A percentile compares a stretch with the other conserved stretches of the same genome.
These are phyloP conservation scores for Sebastes miniatus DNA, from an alignment of 2,797 vertebrate species.

Conservation along the genomic window DNA sequence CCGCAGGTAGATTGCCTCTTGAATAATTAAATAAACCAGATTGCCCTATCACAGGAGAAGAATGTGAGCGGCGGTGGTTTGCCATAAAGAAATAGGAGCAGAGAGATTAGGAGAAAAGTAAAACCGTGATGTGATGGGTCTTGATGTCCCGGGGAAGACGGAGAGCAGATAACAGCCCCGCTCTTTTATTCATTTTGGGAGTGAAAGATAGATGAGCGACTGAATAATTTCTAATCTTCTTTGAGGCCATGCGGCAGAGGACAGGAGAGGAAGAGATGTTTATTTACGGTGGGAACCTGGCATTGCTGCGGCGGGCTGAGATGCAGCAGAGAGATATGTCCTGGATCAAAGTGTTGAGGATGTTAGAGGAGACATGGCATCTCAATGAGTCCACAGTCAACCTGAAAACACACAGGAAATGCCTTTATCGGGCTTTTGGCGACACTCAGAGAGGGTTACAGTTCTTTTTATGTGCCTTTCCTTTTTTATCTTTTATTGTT, in stretches of 20 bases:
- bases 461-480: background rate
- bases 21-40: conserved; percentile 81
- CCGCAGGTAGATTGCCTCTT: conserved; percentile 73
- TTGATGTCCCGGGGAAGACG: conserved; percentile 42
- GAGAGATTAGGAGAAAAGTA: conserved; percentile 55
- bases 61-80: conserved; percentile 37
- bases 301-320: conserved; percentile 26
- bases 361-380: conserved; percentile 26
- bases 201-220: conserved; percentile 60
- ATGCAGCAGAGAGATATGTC: conserved; percentile 29
- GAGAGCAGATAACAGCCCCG: conserved; percentile 50
- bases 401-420: background rate
- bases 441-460: background rate
- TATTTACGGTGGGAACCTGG: conserved; percentile 52
- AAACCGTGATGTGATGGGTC: conserved; percentile 45
- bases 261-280: conserved; percentile 44
- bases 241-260: conserved; percentile 30
- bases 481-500: conserved; percentile 4
- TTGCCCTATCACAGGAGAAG: conserved; percentile 58
- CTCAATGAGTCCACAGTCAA: conserved; percentile 10
- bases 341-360: conserved; percentile 47
- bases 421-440: background rate
- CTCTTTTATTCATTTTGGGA: conserved; percentile 51
- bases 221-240: conserved; percentile 67
- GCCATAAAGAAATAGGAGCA: conserved; percentile 48